Evolutionary conservation across 2,113 vertebrate species (phyloP), one percentile per base, ranked within the genome.

Genomic region (Lynx canadensis): DNA sequence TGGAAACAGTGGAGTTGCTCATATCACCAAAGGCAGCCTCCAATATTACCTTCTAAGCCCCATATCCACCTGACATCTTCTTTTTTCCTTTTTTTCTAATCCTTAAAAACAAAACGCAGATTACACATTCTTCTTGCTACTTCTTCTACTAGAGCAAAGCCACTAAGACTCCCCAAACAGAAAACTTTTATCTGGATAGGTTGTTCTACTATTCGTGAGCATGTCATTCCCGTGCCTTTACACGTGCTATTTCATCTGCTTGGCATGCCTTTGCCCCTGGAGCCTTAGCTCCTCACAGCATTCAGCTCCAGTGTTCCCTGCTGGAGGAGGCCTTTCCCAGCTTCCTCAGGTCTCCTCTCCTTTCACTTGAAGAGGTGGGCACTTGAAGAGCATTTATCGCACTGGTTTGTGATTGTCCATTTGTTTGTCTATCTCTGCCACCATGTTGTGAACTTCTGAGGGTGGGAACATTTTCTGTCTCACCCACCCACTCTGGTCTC

Each of bases 61-160:
- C 25, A 12, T 55, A 41, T 52, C 29, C 65, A 45, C 7, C 4
- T 69, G 45, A 92, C 1, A 93, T 31, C 13, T 68, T 71, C 79
- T 95, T 79, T 87, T 19, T 63, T 88, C 36, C 2, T 95, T 50
- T 60, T 60, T 60, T 60, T 60, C 23, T 86, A 93, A 97, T 69
- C 50, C 68, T 89, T 91, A 93, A 86, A 95, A 78, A 25, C 12
- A 76, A 96, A 96, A 90, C 27, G 3, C 81, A 82, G 36, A 38
- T 78, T 33, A 6, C 4, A 71, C 3, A 19, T 27, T 82, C 19
- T 45, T 90, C 71, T 95, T 45, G 13, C 33, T 65, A 31, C 2
- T 36, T 86, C 65, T 66, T 85, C 55, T 73, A 10, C 15, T 27
- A 57, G 29, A 95, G n/a, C 68, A 86, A 48, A 82, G 68, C n/a